Conservation (phyloP, 2,888 invertebrate genomes). For the Horisme vitalbata region DNA sequence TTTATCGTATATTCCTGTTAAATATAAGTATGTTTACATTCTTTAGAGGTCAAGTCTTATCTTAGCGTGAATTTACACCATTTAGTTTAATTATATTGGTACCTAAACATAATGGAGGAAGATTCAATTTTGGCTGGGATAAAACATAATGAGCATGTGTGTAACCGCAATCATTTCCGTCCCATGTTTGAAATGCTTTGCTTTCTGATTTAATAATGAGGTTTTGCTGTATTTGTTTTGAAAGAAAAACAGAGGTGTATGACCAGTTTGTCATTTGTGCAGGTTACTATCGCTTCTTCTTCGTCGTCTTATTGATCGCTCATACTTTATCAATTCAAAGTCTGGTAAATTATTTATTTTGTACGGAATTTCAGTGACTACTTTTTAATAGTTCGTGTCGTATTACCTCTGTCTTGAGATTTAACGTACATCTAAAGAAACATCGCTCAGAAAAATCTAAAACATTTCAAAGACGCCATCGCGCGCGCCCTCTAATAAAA, state of each 20-base stretch:
- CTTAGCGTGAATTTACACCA: conserved; percentile 15
- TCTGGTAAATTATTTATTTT: too few relatives aligned
- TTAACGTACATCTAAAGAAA: too few relatives aligned
- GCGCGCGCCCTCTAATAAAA: too few relatives aligned
- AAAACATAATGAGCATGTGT: conserved; percentile 11
- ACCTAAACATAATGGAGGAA: conserved; percentile 5
- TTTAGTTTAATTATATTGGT: conserved; percentile 2
- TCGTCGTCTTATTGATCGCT: too few relatives aligned
- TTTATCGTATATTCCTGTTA: conserved; percentile 12
- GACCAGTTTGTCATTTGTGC: too few relatives aligned
- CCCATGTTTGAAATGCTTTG: conserved; percentile 18
- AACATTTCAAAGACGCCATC: too few relatives aligned
- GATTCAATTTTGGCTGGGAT: conserved; percentile 15
- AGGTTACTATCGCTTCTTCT: too few relatives aligned
- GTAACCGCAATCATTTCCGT: conserved; percentile 23
- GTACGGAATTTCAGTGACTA: too few relatives aligned
- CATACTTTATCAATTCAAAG: too few relatives aligned
- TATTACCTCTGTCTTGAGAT: too few relatives aligned
- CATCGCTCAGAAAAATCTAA: too few relatives aligned
- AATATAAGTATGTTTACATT: conserved; percentile 17
- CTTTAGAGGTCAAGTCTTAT: conserved; percentile 29
- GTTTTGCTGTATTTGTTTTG: conserved; percentile 5
- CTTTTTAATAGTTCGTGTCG: too few relatives aligned
- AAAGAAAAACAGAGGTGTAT: conserved; percentile 1
- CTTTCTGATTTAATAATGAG: conserved; percentile 18